phyloP scores from a whole-genome alignment of 2,113 vertebrate species.

The Petaurus breviceps region DNA sequence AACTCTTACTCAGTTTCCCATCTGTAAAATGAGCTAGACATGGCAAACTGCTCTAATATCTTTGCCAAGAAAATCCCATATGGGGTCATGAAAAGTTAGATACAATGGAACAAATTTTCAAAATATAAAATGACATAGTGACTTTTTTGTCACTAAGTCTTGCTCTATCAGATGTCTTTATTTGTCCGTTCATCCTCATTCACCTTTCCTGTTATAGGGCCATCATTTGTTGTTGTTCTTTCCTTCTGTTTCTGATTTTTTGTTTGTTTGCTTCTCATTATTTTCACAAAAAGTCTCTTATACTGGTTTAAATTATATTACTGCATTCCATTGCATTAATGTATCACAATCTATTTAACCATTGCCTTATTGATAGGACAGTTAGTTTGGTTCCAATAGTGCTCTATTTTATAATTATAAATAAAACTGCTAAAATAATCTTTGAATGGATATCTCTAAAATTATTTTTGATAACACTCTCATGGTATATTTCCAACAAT shows the following conservation, averaged over 20 bases:
- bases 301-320: not conserved
- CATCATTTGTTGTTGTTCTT: not conserved
- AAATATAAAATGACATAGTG: not conserved
- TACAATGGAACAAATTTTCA: not conserved
- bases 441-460: too few species aligned
- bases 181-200: not conserved
- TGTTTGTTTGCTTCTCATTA: not conserved
- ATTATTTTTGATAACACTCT: too few species aligned
- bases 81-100: not conserved
- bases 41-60: not conserved
- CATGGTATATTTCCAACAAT: not conserved
- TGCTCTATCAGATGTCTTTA: not conserved
- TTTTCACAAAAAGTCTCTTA: not conserved
- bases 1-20: not conserved
- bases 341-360: not conserved
- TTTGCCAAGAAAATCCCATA: not conserved
- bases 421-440: too few species aligned
- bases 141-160: not conserved
- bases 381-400: not conserved
- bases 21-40: not conserved
- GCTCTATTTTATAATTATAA: too few species aligned
- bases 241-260: not conserved
- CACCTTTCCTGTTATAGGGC: not conserved
- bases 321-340: not conserved
- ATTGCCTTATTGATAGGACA: not conserved